phyloP scores from a whole-genome alignment of 1,140 invertebrate genomes.

The Galleria mellonella region DNA sequence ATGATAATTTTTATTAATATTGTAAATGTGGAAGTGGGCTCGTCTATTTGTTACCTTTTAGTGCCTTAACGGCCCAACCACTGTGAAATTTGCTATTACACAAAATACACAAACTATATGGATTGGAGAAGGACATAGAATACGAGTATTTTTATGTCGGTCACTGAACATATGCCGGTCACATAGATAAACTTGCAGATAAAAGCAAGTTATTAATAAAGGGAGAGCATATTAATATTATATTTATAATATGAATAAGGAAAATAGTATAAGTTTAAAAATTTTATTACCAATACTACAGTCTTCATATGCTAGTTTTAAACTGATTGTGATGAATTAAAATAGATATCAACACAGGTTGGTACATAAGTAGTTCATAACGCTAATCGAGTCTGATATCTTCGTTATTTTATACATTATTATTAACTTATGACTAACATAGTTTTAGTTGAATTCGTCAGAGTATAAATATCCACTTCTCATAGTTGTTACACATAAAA shows the following conservation, averaged over 20 bases:
- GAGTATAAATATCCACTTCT: constrained; percentile 6
- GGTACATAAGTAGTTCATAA: constrained; percentile 35
- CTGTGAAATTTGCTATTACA: no score
- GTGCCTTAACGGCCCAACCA: no score
- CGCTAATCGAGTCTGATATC: constrained; percentile 44
- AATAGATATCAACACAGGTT: constrained; percentile 37
- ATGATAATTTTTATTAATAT: no score
- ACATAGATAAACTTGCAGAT: no score
- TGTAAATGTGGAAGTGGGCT: no score
- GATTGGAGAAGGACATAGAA: no score
- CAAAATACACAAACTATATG: no score
- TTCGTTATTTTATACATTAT: constrained; percentile 9
- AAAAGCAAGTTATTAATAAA: no score
- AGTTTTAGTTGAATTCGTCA: not conserved
- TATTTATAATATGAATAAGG: constrained; percentile 4
- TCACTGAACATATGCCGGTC: no score
- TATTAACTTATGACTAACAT: not conserved
- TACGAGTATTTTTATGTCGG: no score
- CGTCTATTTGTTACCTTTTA: no score
- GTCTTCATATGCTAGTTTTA: constrained; percentile 29
- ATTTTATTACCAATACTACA: constrained; percentile 62
- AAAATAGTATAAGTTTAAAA: constrained; percentile 17
- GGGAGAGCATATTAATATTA: not conserved
- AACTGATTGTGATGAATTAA: constrained; percentile 30
- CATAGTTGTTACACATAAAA: not conserved